Evolutionary conservation across 2,113 vertebrate genomes (phyloP).

Genomic region (Zosterops hypoxanthus): DNA sequence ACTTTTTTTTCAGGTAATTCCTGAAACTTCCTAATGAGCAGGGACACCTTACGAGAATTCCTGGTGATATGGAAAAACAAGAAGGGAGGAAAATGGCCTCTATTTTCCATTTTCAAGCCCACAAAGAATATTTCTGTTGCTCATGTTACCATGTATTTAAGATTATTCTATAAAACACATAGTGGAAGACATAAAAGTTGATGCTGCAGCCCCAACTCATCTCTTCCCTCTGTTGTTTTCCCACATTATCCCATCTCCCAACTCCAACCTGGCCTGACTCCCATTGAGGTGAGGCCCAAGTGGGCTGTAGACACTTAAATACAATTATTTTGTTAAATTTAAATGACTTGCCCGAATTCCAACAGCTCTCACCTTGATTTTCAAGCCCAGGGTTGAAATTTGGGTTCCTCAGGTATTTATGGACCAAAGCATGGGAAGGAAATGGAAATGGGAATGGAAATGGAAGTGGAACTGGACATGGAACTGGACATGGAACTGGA

Average conservation of each 20-base stretch:
- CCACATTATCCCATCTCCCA: not conserved
- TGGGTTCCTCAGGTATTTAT: not conserved
- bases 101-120: not conserved
- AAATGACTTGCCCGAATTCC: not conserved
- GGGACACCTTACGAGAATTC: not conserved
- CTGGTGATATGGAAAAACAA: not conserved
- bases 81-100: accelerated
- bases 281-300: not conserved
- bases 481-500: not conserved
- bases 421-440: not conserved
- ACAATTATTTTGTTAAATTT: not conserved
- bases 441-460: not conserved
- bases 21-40: not conserved
- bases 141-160: not conserved
- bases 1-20: not conserved
- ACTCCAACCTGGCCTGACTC: not conserved
- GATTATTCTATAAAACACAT: not conserved
- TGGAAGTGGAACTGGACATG: not conserved
- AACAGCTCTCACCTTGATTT: not conserved
- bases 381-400: not conserved
- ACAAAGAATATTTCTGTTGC: not conserved
- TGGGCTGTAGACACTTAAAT: not conserved
- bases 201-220: not conserved
- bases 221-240: not conserved
- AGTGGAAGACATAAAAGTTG: not conserved